Conservation (phyloP, 1,140 invertebrate genomes). For the Micrasema longulum region DNA sequence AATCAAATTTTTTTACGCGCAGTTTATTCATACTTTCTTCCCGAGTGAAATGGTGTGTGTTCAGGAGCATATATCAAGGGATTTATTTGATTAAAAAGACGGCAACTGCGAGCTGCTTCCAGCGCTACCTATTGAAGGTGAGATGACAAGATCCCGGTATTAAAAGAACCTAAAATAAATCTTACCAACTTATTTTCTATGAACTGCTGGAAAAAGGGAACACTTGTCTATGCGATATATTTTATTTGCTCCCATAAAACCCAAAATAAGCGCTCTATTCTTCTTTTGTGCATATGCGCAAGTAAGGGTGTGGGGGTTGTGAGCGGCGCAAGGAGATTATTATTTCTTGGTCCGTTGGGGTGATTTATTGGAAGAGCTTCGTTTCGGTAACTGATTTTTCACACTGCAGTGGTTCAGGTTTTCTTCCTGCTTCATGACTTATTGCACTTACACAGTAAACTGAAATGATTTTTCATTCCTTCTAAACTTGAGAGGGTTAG, state of each 20-base stretch:
- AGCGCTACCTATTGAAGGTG: conserved; percentile 36
- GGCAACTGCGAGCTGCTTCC: conserved; percentile 4
- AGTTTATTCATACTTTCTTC: conserved; percentile 40
- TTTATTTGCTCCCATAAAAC: neutral
- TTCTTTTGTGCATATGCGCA: conserved; percentile 32
- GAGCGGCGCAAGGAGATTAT: conserved; percentile 42
- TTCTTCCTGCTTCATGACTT: too few relatives aligned
- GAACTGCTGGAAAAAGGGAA: conserved; percentile 44
- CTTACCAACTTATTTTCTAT: conserved; percentile 55
- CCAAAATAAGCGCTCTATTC: neutral
- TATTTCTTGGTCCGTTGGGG: conserved; percentile 5
- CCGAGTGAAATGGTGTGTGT: conserved; percentile 33
- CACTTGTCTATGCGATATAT: conserved; percentile 50
- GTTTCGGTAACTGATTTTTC: neutral
- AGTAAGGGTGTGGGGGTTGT: neutral
- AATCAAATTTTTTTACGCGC: conserved; percentile 22
- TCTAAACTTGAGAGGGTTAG: too few relatives aligned
- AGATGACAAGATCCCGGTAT: conserved; percentile 43
- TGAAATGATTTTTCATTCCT: too few relatives aligned
- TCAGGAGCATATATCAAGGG: conserved; percentile 48
- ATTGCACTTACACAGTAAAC: too few relatives aligned
- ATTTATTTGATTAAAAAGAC: conserved; percentile 55
- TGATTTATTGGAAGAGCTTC: conserved; percentile 43
- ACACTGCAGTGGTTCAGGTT: too few relatives aligned
- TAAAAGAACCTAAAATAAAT: conserved; percentile 53